Conservation (phyloP, 2,797 vertebrate genomes). For the Masticophis lateralis region DNA sequence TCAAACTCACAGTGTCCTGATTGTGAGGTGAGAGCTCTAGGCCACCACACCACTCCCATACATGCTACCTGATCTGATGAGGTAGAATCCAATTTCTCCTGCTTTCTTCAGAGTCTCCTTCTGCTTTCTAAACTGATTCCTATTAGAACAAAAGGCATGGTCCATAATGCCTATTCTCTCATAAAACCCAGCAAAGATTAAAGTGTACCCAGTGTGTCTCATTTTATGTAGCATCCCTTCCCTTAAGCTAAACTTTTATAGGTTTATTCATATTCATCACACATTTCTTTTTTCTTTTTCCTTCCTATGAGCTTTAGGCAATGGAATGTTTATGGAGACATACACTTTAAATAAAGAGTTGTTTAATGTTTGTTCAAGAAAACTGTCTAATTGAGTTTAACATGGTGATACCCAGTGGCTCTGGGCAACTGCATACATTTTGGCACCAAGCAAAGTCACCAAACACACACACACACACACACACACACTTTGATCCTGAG, state of each 20-base stretch:
- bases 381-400: constrained; percentile 19
- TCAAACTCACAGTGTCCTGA: no score
- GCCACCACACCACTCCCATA: no score
- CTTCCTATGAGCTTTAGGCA: neutral
- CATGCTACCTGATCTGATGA: neutral
- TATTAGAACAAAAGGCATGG: neutral
- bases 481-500: neutral
- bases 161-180: neutral
- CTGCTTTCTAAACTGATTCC: neutral
- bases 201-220: neutral
- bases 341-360: neutral
- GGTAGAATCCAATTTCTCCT: neutral
- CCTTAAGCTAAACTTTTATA: neutral
- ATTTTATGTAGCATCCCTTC: neutral
- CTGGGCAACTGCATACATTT: constrained; percentile 6
- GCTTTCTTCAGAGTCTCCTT: neutral
- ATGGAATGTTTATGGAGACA: neutral
- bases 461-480: no score
- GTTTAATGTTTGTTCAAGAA: constrained; percentile 20
- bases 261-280: constrained; percentile 16
- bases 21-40: no score
- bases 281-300: neutral
- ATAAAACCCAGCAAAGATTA: constrained; percentile 16
- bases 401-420: neutral
- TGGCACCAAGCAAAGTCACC: neutral